A percentile compares a stretch with the other conserved stretches of the same genome.
These are phyloP conservation scores for Megaptera novaeangliae DNA, from an alignment of 2,113 vertebrate genomes.

Conservation along the genomic window DNA sequence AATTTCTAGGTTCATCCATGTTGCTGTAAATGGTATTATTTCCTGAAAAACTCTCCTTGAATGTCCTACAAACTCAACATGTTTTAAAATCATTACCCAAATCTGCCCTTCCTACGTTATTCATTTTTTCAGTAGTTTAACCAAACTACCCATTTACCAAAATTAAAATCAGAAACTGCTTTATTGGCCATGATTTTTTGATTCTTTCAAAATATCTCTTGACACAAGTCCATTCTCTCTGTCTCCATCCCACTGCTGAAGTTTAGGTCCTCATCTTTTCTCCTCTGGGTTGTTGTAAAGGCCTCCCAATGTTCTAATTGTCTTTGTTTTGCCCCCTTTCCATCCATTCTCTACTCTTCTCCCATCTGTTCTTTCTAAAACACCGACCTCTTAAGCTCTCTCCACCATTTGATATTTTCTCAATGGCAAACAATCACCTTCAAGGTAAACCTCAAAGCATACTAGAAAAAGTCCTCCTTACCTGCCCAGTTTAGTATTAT, in stretches of 20 bases:
- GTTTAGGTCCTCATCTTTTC: background rate
- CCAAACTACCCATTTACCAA: background rate
- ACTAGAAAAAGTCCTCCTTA: background rate
- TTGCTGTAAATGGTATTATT: background rate
- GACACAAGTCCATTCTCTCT: background rate
- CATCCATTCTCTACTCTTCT: background rate
- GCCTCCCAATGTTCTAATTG: background rate
- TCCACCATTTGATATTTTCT: background rate
- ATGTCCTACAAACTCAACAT: background rate
- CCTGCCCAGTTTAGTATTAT: background rate
- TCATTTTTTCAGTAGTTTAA: background rate
- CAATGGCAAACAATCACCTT: background rate
- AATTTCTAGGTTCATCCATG: background rate
- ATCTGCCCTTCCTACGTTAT: background rate
- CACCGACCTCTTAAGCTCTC: background rate
- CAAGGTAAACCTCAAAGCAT: background rate
- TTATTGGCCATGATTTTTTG: background rate
- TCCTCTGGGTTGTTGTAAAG: background rate
- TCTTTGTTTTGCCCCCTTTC: background rate
- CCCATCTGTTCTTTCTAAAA: background rate
- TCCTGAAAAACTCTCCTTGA: background rate
- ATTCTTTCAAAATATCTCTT: background rate
- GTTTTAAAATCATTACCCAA: background rate
- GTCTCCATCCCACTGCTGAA: fast-evolving
- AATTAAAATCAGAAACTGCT: background rate